Conservation (phyloP, 1,140 invertebrate genomes). For the Ylistrum balloti region DNA sequence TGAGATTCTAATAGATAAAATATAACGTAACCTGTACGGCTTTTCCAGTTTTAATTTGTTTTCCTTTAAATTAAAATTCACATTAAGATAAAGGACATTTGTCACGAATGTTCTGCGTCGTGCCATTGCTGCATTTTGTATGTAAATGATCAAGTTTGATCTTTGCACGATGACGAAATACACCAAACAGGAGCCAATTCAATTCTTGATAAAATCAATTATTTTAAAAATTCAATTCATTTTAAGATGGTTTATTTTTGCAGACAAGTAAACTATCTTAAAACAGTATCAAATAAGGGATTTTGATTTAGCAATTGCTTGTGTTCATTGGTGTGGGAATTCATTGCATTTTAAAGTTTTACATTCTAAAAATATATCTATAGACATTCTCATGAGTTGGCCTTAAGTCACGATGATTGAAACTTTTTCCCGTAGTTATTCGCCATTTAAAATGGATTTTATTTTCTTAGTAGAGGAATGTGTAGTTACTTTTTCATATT, state of each 20-base stretch:
- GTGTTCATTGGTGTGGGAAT: no score
- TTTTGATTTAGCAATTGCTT: not conserved
- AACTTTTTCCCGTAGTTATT: not conserved
- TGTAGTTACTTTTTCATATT: no score
- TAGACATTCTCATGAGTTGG: not conserved
- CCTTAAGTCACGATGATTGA: not conserved
- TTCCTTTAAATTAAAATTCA: not conserved
- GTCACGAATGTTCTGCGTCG: not conserved
- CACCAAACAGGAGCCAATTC: not conserved
- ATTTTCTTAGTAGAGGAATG: no score
- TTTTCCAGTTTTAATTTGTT: not conserved
- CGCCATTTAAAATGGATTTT: not conserved
- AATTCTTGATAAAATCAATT: slow-evolving; percentile 1
- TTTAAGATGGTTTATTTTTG: not conserved
- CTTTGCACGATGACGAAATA: not conserved
- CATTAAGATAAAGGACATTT: not conserved
- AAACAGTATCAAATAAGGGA: slow-evolving; percentile 13
- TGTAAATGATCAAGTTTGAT: not conserved
- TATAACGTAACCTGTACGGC: no score
- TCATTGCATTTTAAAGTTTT: no score
- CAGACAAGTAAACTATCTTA: slow-evolving; percentile 39
- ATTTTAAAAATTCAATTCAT: not conserved
- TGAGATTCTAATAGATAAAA: no score
- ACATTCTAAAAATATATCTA: not conserved
- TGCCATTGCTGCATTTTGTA: not conserved